Base-by-base conservation (phyloP, 2,113 vertebrate genomes). In the Galemys pyrenaicus region DNA sequence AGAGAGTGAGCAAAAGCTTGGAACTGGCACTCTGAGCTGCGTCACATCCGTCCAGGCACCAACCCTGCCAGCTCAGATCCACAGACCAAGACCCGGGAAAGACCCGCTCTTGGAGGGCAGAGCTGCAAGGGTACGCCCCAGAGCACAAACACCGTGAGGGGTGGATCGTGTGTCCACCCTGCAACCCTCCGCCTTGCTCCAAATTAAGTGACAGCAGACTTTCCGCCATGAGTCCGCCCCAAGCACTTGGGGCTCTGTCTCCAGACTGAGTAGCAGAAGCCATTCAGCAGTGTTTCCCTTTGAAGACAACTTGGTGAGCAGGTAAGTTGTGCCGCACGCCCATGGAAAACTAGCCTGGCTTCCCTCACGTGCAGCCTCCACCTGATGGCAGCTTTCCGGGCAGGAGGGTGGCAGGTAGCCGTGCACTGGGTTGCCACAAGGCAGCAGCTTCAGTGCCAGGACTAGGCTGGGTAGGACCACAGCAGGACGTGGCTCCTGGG, bases 351-450 rank as follows among this genome's bases (percentile, higher is more conserved):
- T 79, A 41, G 60, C 9, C 9, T 46, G 74, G 8, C 30, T 64
- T 60, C 3, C 58, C 70, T 37, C 44, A 22, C 54, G 20, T 56
- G 54, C 54, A 6, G 54, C 2, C 54, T 56, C 54, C 20, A 22
- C 11, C 19, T 56, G 54, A 56, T 22, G 54, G 20, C 9, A 6
- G 20, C 54, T 56, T 56, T 56, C 54, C 7, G 54, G 0, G 60
- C 41, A 58, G 62, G 51, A 49, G 5, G 58, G 15, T n/a, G 17
- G 28, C 41, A 28, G 30, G 5, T 2, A 3, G 19, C 62, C 35
- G 3, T 4, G 1, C 3, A 7, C 1, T 1, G 20, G 11, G 22
- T 13, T 19, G 17, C 13, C 87, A 5, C 30, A 5, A 3, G 3
- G 20, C 5, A 44, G 67, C 13, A 2, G 28, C 9, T 58, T 6